phyloP scores from a whole-genome alignment of 2,113 vertebrate species.

The Lethenteron camtschaticum region DNA sequence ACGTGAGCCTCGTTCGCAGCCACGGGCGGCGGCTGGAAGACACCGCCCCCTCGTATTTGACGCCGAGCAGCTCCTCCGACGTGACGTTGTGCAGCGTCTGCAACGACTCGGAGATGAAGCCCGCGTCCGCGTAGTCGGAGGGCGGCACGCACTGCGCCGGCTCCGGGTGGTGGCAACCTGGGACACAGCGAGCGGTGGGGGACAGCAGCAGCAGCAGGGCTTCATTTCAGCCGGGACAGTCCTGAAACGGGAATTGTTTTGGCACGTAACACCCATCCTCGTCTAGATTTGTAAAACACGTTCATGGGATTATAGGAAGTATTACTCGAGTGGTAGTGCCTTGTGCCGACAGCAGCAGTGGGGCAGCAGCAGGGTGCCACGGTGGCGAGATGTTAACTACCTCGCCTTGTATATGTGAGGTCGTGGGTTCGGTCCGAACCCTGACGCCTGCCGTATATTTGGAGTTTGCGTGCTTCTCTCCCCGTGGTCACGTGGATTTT shows the following conservation, averaged over 20 bases:
- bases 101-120: slow-evolving; percentile 98
- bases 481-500: too few relatives aligned
- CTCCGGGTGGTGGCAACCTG: slow-evolving; percentile 23
- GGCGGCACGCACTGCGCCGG: slow-evolving; percentile 93
- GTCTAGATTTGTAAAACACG: neutral
- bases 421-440: too few relatives aligned
- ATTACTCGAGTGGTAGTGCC: too few relatives aligned
- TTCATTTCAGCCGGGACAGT: slow-evolving; percentile 1
- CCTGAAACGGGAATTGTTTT: neutral
- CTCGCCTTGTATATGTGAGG: too few relatives aligned
- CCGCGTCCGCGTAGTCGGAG: slow-evolving; percentile 87
- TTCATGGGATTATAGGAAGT: too few relatives aligned
- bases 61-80: slow-evolving; percentile 79
- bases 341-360: too few relatives aligned
- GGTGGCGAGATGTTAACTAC: too few relatives aligned
- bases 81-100: slow-evolving; percentile 97
- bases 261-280: neutral
- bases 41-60: slow-evolving; percentile 56
- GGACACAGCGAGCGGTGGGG: too few relatives aligned
- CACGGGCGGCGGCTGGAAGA: slow-evolving; percentile 39
- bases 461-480: too few relatives aligned
- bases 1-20: slow-evolving; percentile 63
- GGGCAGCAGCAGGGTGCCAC: too few relatives aligned
- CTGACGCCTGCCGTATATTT: too few relatives aligned
- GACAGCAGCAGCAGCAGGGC: too few relatives aligned